Evolutionary conservation across 1,140 invertebrate species (phyloP), one percentile per base, ranked within the genome.

Genomic region (Rhopalosiphum padi): DNA sequence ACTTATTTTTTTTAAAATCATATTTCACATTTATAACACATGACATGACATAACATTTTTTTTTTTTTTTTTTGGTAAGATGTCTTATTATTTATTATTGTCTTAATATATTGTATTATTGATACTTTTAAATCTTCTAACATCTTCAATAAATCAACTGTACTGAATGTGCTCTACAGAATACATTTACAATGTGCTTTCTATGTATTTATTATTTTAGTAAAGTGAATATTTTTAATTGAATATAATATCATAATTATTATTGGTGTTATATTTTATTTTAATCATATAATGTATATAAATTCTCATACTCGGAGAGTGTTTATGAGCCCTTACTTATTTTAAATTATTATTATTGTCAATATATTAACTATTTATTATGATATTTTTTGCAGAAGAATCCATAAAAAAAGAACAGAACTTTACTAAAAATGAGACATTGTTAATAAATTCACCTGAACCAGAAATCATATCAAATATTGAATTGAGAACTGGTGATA

Each of bases 401-500:
- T 18, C 22, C 23, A 25, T 41, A 25, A 2, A 37, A 25, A 55
- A 55, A 25, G 6, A 35, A 25, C 30, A n/a, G 18, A n/a, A n/a
- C 25, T 35, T 35, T 6, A 88, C 15, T 91, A 41, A 82, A 83
- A 53, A 83, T 30, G 43, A 91, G 15, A 35, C 30, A 21, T 15
- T 82, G 30, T 82, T 82, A 0, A 25, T n/a, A 83, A 25, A 8
- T 23, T 15, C n/a, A 48, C 22, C 21, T 48, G n/a, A 92, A 92
- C 22, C 7, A 35, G 43, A 82, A 46, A 9, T n/a, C 3, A 25
- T 48, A 46, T 25, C 68, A 35, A 48, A 43, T 48, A 83, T 25
- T 51, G 43, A 92, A 30, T 41, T 92, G 11, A 92, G 37, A 51
- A 85, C 35, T 92, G 91, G 77, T 51, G 91, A 92, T 83, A 83